A percentile compares a stretch with the other conserved stretches of the same genome.
phyloP scores from a whole-genome alignment of 2,888 invertebrate species.

The Ischnura elegans region DNA sequence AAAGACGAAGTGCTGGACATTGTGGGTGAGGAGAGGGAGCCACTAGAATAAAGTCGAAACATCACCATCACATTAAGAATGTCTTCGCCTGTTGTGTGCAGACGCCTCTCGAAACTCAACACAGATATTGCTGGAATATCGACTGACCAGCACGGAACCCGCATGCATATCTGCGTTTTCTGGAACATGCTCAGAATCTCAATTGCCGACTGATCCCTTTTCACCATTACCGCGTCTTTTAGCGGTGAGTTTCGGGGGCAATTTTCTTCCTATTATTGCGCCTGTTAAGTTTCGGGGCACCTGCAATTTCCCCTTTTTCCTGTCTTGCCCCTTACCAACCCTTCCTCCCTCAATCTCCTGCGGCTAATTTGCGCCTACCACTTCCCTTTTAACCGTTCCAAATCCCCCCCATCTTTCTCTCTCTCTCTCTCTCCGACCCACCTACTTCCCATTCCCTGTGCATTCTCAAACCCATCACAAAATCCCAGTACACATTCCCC shows the following conservation, averaged over 20 bases:
- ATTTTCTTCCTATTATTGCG: constrained; percentile 14
- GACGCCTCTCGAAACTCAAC: too few relatives aligned
- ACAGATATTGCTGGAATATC: neutral
- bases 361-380: neutral
- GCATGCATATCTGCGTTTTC: neutral
- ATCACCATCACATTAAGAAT: too few relatives aligned
- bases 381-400: too few relatives aligned
- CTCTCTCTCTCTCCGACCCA: neutral
- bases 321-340: neutral
- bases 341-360: neutral
- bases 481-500: neutral
- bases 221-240: neutral
- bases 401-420: neutral
- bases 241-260: neutral
- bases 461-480: neutral
- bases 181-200: neutral
- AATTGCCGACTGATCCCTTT: neutral
- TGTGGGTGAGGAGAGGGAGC: too few relatives aligned
- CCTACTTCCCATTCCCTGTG: neutral
- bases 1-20: too few relatives aligned
- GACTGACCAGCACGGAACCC: neutral
- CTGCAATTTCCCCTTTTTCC: constrained; percentile 7
- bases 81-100: too few relatives aligned
- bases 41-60: too few relatives aligned
- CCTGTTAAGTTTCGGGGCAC: constrained; percentile 1